Conservation (phyloP, 2,888 invertebrate genomes). For the Sphaerophoria taeniata region DNA sequence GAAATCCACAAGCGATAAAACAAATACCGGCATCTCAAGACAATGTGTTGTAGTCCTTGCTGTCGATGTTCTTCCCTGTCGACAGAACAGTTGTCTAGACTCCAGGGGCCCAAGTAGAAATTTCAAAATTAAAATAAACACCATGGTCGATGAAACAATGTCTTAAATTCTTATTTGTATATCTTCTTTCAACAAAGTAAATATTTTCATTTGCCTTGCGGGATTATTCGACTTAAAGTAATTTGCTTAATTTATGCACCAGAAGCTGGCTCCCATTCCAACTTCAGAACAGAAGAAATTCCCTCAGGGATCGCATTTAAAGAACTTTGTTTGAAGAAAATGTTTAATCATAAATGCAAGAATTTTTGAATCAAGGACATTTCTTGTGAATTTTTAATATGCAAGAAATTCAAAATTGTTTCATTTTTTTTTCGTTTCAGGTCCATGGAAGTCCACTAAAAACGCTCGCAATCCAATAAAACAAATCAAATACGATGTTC, state of each 20-base stretch:
- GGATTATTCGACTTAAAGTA: constrained; percentile 16
- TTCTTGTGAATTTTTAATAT: not conserved
- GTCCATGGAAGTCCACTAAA: constrained; percentile 44
- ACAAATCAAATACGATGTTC: constrained; percentile 34
- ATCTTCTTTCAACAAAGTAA: constrained; percentile 11
- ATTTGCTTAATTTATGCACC: constrained; percentile 22
- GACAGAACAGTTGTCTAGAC: constrained; percentile 7
- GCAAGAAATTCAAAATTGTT: not conserved
- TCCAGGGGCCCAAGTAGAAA: not conserved
- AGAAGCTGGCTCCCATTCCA: not conserved
- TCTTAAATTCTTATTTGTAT: not conserved
- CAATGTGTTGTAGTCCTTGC: not conserved
- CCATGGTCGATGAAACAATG: constrained; percentile 18
- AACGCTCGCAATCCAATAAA: constrained; percentile 13
- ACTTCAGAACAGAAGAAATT: not conserved
- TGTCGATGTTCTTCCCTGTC: not conserved
- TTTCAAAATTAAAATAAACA: not conserved
- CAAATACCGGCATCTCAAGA: not conserved
- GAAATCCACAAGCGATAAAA: not conserved
- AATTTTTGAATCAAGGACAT: not conserved
- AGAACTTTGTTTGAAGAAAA: not conserved
- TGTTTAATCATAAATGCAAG: not conserved
- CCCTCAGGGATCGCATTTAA: not conserved
- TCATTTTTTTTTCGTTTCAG: constrained; percentile 26
- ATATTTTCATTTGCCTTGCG: constrained; percentile 34